Conservation (phyloP, 2,113 vertebrate species). For the Eleginops maclovinus region DNA sequence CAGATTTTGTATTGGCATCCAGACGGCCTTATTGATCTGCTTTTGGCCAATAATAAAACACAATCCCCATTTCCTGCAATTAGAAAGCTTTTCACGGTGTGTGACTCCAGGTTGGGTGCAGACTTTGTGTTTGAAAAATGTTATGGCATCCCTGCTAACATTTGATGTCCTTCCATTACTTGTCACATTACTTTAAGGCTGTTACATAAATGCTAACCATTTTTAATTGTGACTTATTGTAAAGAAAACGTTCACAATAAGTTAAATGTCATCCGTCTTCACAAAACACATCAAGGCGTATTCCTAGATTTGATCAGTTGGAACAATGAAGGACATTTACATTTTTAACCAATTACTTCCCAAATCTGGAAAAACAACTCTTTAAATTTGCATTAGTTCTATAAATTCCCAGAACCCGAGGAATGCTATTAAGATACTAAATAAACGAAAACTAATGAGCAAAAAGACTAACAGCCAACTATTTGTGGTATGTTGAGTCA, state of each 20-base stretch:
- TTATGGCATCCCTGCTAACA: not conserved
- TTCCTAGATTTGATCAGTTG: not conserved
- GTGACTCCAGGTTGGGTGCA: not conserved
- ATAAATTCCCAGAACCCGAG: not conserved
- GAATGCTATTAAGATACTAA: conserved; percentile 4
- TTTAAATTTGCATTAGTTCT: not conserved
- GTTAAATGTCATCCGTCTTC: too few species aligned
- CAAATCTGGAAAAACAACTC: not conserved
- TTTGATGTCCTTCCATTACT: not conserved
- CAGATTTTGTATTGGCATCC: conserved; percentile 6
- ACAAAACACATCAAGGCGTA: not conserved
- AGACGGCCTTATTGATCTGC: conserved; percentile 30
- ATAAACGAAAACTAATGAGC: conserved; percentile 8
- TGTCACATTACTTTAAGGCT: not conserved
- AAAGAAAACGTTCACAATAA: too few species aligned
- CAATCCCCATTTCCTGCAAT: not conserved
- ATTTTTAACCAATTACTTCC: not conserved
- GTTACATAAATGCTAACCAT: not conserved
- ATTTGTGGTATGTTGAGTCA: conserved; percentile 73
- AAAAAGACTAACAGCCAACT: conserved; percentile 27
- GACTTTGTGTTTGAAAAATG: not conserved
- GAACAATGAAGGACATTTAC: not conserved
- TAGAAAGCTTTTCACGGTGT: not conserved
- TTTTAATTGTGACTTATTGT: not conserved
- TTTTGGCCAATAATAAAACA: conserved; percentile 25